Evolutionary conservation across 2,888 invertebrate genomes (phyloP).

Genomic region (Nymphalis polychloros): DNA sequence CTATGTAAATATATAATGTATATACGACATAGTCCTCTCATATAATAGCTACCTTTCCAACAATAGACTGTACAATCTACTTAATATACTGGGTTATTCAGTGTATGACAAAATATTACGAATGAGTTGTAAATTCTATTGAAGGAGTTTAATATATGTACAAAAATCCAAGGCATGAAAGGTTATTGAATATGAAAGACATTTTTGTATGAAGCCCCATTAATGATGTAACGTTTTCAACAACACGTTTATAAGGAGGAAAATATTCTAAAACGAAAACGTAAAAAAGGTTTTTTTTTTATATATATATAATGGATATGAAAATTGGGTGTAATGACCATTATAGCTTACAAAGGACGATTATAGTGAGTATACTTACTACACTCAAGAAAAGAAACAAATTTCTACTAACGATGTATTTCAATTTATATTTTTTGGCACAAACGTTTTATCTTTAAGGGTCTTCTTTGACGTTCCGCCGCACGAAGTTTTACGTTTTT

Average conservation of each 20-base stretch:
- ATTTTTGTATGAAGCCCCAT: neutral
- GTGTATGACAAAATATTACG: neutral
- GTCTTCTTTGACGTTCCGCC: too few relatives aligned
- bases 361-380: too few relatives aligned
- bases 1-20: too few relatives aligned
- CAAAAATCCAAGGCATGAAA: neutral
- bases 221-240: neutral
- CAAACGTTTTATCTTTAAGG: too few relatives aligned
- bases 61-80: neutral
- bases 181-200: neutral
- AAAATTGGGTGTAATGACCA: too few relatives aligned
- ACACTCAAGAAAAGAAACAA: too few relatives aligned
- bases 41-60: neutral
- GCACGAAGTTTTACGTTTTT: too few relatives aligned
- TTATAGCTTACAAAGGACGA: too few relatives aligned
- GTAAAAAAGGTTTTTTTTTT: too few relatives aligned
- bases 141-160: constrained; percentile 2
- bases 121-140: neutral
- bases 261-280: neutral
- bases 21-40: neutral
- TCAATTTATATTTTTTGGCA: too few relatives aligned
- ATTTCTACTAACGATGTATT: too few relatives aligned
- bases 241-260: neutral
- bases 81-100: constrained; percentile 2
- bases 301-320: too few relatives aligned